Conservation (phyloP, 2,888 invertebrate species). For the Erpobdella octoculata region DNA sequence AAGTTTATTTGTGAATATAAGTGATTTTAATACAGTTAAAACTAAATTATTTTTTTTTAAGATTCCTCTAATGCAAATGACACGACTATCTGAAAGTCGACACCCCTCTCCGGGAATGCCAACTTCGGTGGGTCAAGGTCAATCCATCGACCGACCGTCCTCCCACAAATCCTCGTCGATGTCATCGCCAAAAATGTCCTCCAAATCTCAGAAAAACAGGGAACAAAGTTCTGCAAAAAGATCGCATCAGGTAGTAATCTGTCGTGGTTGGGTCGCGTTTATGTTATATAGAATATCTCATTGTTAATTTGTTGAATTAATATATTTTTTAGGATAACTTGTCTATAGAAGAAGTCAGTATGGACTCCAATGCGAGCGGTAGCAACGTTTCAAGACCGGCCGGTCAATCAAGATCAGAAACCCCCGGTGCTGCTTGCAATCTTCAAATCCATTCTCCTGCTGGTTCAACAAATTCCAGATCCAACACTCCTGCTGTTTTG, state of each 20-base stretch:
- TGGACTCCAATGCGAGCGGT: conserved; percentile 9
- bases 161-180: background rate
- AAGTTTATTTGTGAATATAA: too few species aligned
- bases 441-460: background rate
- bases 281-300: background rate
- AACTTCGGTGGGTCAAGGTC: background rate
- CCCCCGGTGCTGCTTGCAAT: background rate
- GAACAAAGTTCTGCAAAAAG: background rate
- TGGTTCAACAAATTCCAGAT: background rate
- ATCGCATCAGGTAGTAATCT: conserved; percentile 1
- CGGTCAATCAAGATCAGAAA: background rate
- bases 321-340: background rate
- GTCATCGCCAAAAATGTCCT: background rate
- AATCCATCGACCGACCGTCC: background rate
- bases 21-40: too few species aligned
- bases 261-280: too few species aligned
- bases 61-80: too few species aligned
- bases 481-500: conserved; percentile 7
- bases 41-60: too few species aligned
- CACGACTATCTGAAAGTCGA: background rate
- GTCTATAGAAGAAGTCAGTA: conserved; percentile 3
- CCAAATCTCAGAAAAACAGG: background rate
- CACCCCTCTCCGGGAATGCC: background rate
- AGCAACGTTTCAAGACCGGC: background rate
- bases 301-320: background rate